Percentiles rank a stretch among this genome's conserved stretches.
These are phyloP conservation scores for Tapirus indicus DNA, from an alignment of 2,797 vertebrate genomes.

Conservation along the genomic window DNA sequence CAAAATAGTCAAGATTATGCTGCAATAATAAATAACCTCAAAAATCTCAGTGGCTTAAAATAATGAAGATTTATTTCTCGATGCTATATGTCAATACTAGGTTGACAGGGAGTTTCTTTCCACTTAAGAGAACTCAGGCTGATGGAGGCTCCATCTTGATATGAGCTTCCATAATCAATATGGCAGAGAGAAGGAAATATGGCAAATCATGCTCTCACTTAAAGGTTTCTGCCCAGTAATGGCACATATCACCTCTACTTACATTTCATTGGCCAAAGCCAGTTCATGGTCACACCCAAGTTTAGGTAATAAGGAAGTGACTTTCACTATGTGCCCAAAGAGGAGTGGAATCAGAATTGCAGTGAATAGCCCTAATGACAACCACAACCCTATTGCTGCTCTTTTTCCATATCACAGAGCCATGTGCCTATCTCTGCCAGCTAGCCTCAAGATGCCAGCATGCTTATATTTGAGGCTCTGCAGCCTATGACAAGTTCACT, in stretches of 20 bases:
- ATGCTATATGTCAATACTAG: not conserved
- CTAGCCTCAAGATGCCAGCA: not conserved
- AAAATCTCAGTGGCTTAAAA: slow-evolving; percentile 5
- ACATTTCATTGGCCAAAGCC: not conserved
- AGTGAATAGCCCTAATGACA: not conserved
- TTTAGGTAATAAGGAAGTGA: not conserved
- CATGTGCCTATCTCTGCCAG: not conserved
- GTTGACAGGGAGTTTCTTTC: not conserved
- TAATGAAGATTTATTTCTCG: not conserved
- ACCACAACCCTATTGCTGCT: not conserved
- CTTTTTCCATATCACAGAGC: not conserved
- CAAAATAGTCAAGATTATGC: not conserved
- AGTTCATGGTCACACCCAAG: not conserved
- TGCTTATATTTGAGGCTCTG: not conserved
- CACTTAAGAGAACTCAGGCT: not conserved
- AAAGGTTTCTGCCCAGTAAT: not conserved
- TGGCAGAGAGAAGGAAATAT: not conserved
- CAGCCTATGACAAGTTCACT: not conserved
- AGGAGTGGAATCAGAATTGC: not conserved
- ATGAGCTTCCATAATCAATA: not conserved
- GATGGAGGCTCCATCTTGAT: not conserved
- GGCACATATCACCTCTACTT: not conserved
- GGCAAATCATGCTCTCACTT: not conserved
- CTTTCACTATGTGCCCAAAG: not conserved
- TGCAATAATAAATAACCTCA: slow-evolving; percentile 3